Percentiles rank a stretch among this genome's conserved stretches.
Evolutionary conservation across 2,113 vertebrate species (phyloP).

Genomic region (Xiphias gladius): DNA sequence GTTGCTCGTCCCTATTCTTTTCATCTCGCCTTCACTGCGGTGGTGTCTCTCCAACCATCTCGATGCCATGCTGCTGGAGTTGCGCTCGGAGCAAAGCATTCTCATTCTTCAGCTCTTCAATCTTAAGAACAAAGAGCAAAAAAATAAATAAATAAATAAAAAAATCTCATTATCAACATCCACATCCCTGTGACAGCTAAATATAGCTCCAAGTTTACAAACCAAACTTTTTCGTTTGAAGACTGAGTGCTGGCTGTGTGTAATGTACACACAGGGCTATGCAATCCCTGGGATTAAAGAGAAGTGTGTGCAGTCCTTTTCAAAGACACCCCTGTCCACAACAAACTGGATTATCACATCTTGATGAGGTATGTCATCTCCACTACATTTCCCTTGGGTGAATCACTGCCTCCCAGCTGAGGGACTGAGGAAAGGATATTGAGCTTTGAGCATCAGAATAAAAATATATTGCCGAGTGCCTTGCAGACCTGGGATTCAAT

Average conservation of each 20-base stretch:
- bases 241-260: conserved; percentile 16
- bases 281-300: conserved; percentile 55
- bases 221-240: conserved; percentile 58
- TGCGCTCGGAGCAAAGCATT: conserved; percentile 89
- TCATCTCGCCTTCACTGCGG: conserved; percentile 81
- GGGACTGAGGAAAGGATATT: conserved; percentile 51
- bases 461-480: conserved; percentile 57
- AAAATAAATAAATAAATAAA: neutral
- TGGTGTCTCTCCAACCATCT: conserved; percentile 84
- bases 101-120: conserved; percentile 92
- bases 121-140: conserved; percentile 74
- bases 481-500: conserved; percentile 60
- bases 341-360: conserved; percentile 67
- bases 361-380: conserved; percentile 62
- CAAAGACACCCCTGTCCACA: conserved; percentile 60
- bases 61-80: conserved; percentile 90
- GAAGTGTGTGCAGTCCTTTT: conserved; percentile 29
- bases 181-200: conserved; percentile 33
- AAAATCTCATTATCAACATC: conserved; percentile 46
- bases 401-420: conserved; percentile 39
- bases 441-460: conserved; percentile 68
- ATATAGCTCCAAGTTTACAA: conserved; percentile 50
- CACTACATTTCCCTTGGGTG: conserved; percentile 58
- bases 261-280: conserved; percentile 43
- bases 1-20: conserved; percentile 14